Conservation (phyloP, 2,888 invertebrate species). For the Carpatolechia fugitivella region DNA sequence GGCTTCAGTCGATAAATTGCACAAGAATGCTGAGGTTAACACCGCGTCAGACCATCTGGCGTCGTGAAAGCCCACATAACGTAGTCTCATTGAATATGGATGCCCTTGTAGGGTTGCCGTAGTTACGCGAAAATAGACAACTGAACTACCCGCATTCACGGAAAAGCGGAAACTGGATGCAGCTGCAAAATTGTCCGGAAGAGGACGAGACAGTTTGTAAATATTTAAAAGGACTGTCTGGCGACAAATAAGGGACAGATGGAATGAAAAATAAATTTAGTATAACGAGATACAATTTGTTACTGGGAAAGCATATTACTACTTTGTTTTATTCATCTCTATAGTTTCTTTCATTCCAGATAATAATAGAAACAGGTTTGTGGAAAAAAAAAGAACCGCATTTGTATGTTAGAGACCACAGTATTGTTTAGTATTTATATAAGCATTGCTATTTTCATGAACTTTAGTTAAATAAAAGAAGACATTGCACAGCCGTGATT, state of each 20-base stretch:
- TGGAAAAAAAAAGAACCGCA: no score
- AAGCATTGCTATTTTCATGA: no score
- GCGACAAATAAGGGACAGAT: background rate
- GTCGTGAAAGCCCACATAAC: constrained; percentile 41
- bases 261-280: background rate
- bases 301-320: background rate
- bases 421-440: no score
- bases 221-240: constrained; percentile 5
- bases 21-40: constrained; percentile 29
- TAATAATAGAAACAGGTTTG: no score
- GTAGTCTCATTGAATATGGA: constrained; percentile 24
- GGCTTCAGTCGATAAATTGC: constrained; percentile 7
- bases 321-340: no score
- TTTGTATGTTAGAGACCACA: no score
- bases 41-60: constrained; percentile 43
- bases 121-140: constrained; percentile 3
- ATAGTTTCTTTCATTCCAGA: no score
- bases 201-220: background rate
- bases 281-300: background rate
- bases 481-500: no score
- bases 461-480: no score
- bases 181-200: background rate
- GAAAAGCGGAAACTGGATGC: background rate
- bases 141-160: background rate
- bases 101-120: constrained; percentile 19